A percentile compares a stretch with the other conserved stretches of the same genome.
phyloP scores from a whole-genome alignment of 2,888 invertebrate genomes.

The Xylota segnis region DNA sequence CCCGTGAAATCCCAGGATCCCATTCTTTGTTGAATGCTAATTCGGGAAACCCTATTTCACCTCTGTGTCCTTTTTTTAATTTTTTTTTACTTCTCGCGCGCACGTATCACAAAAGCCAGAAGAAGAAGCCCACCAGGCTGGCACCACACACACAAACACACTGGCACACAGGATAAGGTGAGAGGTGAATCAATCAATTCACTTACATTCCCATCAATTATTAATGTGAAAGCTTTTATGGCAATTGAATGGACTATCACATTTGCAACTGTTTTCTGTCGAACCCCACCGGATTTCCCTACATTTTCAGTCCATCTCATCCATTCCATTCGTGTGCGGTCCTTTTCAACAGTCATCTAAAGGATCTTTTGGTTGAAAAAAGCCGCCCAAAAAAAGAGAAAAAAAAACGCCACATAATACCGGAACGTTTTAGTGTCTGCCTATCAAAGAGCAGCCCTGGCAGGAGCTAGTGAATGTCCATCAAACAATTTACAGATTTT shows the following conservation, averaged over 20 bases:
- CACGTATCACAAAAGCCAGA: not conserved
- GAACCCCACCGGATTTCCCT: slow-evolving; percentile 58
- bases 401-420: slow-evolving; percentile 35
- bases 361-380: slow-evolving; percentile 46
- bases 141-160: not conserved
- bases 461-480: slow-evolving; percentile 58
- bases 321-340: slow-evolving; percentile 33
- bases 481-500: slow-evolving; percentile 74
- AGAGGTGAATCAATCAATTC: slow-evolving; percentile 82
- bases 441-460: slow-evolving; percentile 58
- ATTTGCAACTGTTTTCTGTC: slow-evolving; percentile 64
- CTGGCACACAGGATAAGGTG: slow-evolving; percentile 46
- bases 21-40: slow-evolving; percentile 38
- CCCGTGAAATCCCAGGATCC: not conserved
- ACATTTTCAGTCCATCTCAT: slow-evolving; percentile 49
- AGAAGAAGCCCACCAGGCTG: slow-evolving; percentile 20
- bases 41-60: slow-evolving; percentile 34
- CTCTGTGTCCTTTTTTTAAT: not conserved
- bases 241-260: slow-evolving; percentile 75
- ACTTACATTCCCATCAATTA: slow-evolving; percentile 82
- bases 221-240: slow-evolving; percentile 79
- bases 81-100: slow-evolving; percentile 25
- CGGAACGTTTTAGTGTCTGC: slow-evolving; percentile 60
- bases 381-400: slow-evolving; percentile 19
- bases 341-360: slow-evolving; percentile 49